Percentiles rank a stretch among this genome's conserved stretches.
Conservation (phyloP, 30 jellyfish, hydroid and myxozoan species). For the Aurelia sp. region DNA sequence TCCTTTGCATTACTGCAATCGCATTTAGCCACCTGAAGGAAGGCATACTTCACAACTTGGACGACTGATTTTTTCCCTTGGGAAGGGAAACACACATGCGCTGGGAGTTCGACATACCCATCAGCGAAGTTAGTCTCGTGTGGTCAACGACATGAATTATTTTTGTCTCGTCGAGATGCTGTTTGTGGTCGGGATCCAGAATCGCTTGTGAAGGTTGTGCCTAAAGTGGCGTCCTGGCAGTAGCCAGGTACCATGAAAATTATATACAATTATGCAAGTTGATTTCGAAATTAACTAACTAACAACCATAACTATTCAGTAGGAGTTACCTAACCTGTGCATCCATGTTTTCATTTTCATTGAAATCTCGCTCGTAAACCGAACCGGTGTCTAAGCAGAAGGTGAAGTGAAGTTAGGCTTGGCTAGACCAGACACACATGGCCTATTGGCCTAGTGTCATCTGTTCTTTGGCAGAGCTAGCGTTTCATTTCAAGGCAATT, state of each 20-base stretch:
- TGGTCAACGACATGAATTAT: too few species aligned
- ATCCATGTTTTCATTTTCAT: too few species aligned
- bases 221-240: constrained; percentile 28
- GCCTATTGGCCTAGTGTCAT: too few species aligned
- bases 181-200: constrained; percentile 5
- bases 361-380: too few species aligned
- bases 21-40: constrained; percentile 46
- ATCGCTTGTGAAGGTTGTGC: constrained; percentile 40
- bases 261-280: neutral
- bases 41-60: constrained; percentile 18
- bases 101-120: too few species aligned
- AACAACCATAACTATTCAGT: neutral
- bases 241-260: neutral
- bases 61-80: neutral
- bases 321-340: too few species aligned
- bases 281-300: neutral
- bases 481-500: neutral
- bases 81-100: too few species aligned
- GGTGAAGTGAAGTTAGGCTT: too few species aligned
- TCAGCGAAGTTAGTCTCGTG: too few species aligned
- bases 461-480: too few species aligned
- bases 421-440: too few species aligned
- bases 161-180: neutral
- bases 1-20: constrained; percentile 34
- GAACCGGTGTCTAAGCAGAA: too few species aligned